Base-by-base conservation (phyloP, 2,888 invertebrate genomes). In the Hyposoter didymator region DNA sequence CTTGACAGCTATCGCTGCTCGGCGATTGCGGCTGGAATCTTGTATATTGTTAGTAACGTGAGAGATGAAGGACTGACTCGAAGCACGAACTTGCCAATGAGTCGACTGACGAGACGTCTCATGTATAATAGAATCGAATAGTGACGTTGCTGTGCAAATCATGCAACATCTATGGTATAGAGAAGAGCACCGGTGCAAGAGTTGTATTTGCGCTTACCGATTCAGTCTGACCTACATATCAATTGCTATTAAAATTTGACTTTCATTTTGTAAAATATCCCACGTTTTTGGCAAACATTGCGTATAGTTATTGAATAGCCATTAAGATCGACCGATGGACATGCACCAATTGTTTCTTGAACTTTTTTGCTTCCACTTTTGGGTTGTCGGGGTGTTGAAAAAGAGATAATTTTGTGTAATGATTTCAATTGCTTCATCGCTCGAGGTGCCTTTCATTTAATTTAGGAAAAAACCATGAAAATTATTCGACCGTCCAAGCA, bases 71-170 rank as follows among this genome's bases (percentile, higher is more conserved):
- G 49, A 47, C 22, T 49, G 66, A 76, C 35, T 66, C 39, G 49
- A 67, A 39, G 66, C 76, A 76, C 76, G 76, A 49, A 76, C 39
- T 66, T 66, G 52, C 66, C 76, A 76, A 76, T 76, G 17, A 52
- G 35, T 35, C n/a, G 39, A 39, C 49, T 28, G 28, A 43, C 17
- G 76, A 67, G 52, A 22, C 66, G 32, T 67, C 66, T 67, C 52
- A 67, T 66, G 52, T 76, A 22, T 35, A 39, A 67, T 55, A 22
- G 66, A 66, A 66, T 76, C 64, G 62, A 67, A 76, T 76, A 52
- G 76, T 59, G 49, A 76, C 17, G 47, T 19, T 14, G 76, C 14
- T 7, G 76, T 39, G 28, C 17, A 39, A 52, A 67, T 67, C 76
- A 66, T 76, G 43, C 45, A 67, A 76, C 66, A 39, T 66, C 22